A percentile compares a stretch with the other conserved stretches of the same genome.
These are phyloP conservation scores for Drosophila elegans DNA, from an alignment of 1,140 invertebrate species.

Conservation along the genomic window DNA sequence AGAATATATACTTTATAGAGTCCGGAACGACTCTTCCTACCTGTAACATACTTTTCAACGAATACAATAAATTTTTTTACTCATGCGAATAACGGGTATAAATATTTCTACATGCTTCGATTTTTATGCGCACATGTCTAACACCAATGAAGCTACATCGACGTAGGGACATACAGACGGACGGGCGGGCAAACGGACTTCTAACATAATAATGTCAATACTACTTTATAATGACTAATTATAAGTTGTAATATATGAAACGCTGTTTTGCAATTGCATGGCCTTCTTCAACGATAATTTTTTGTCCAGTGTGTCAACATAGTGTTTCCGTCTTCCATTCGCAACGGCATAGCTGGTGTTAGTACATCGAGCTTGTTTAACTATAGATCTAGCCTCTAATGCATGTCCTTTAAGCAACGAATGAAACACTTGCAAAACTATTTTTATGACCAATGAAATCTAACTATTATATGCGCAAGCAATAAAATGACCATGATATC, in stretches of 20 bases:
- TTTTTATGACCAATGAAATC: constrained; percentile 98
- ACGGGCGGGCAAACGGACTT: too few species aligned
- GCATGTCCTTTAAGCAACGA: constrained; percentile 97
- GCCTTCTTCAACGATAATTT: constrained; percentile 99
- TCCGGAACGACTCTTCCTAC: too few species aligned
- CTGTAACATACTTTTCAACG: too few species aligned
- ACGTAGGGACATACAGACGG: too few species aligned
- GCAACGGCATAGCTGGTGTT: constrained; percentile 97
- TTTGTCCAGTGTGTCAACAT: constrained; percentile 99
- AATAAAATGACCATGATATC: constrained; percentile 99
- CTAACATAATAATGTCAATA: background rate
- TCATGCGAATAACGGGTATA: too few species aligned
- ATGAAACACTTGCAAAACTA: constrained; percentile 98
- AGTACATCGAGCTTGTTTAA: constrained; percentile 98
- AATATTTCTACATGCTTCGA: too few species aligned
- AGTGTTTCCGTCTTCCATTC: constrained; percentile 98
- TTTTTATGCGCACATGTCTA: too few species aligned
- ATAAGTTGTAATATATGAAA: constrained; percentile 98
- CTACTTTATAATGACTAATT: constrained; percentile 91
- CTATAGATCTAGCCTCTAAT: constrained; percentile 95
- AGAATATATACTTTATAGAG: too few species aligned
- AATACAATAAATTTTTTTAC: too few species aligned
- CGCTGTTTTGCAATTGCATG: constrained; percentile 96
- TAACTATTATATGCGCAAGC: constrained; percentile 98
- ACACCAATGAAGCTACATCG: too few species aligned